These are phyloP conservation scores for Lathamus discolor DNA, from an alignment of 2,113 vertebrate genomes.

Conservation along the genomic window DNA sequence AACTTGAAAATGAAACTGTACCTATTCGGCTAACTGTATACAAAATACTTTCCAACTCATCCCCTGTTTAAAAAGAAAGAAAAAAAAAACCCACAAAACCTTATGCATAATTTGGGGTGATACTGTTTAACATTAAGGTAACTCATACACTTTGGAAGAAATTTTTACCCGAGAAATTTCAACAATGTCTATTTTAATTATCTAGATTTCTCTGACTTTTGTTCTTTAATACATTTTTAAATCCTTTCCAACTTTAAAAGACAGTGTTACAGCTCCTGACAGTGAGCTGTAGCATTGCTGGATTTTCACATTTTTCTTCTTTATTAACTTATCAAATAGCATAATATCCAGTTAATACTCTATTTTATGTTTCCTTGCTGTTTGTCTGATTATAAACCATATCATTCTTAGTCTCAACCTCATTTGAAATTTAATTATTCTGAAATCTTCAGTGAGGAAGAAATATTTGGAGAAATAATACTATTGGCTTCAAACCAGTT, in stretches of 20 bases:
- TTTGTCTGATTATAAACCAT: background rate
- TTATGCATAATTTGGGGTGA: background rate
- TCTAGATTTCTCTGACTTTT: background rate
- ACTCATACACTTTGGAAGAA: background rate
- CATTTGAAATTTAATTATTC: background rate
- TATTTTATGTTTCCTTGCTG: background rate
- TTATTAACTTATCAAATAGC: background rate
- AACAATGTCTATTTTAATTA: background rate
- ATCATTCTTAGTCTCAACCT: background rate
- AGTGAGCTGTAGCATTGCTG: background rate
- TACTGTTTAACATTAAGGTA: background rate
- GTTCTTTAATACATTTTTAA: background rate
- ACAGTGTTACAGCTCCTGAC: background rate
- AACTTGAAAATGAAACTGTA: background rate
- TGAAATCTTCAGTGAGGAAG: background rate
- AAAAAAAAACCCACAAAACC: background rate
- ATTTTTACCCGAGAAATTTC: background rate
- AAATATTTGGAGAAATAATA: background rate
- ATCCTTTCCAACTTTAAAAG: background rate
- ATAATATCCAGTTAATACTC: background rate
- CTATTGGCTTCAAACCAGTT: background rate
- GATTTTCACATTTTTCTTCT: background rate
- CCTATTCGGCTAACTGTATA: background rate
- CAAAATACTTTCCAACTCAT: background rate
- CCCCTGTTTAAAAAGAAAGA: background rate